Conservation (phyloP, 2,888 invertebrate genomes). For the Tubulanus polymorphus region DNA sequence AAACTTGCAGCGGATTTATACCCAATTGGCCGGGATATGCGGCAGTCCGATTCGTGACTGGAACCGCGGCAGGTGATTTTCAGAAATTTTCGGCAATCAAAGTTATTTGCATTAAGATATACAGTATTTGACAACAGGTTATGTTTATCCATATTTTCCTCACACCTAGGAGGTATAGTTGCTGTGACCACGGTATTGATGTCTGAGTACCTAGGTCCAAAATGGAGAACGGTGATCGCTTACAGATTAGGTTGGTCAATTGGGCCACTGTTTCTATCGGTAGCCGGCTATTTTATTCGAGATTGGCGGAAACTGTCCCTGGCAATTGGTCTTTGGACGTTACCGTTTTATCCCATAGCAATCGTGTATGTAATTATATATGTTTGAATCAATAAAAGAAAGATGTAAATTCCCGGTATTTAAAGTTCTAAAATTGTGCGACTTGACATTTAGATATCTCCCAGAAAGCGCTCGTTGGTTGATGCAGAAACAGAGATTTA, state of each 20-base stretch:
- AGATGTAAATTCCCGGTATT: too few relatives aligned
- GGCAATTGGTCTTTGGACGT: neutral
- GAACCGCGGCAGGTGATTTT: conserved; percentile 41
- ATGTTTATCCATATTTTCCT: too few relatives aligned
- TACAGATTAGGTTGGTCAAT: neutral
- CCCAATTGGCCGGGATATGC: conserved; percentile 41
- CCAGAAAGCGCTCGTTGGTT: conserved; percentile 49
- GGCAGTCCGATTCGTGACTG: conserved; percentile 35
- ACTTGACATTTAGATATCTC: too few relatives aligned
- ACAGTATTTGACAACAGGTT: too few relatives aligned
- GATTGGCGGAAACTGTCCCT: neutral
- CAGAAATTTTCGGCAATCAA: too few relatives aligned
- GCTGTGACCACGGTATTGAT: neutral
- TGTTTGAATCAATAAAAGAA: too few relatives aligned
- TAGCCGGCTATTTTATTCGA: neutral
- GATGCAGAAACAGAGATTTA: conserved; percentile 32
- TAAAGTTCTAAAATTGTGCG: too few relatives aligned
- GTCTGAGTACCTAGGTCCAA: neutral
- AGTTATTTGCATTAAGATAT: too few relatives aligned
- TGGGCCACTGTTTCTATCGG: neutral
- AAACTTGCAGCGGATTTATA: conserved; percentile 27
- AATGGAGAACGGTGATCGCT: neutral
- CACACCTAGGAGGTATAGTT: neutral
- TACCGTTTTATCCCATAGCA: too few relatives aligned
- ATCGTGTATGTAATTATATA: too few relatives aligned